Evolutionary conservation across 2,888 invertebrate genomes (phyloP), one percentile per base, ranked within the genome.

Genomic region (Meghimatium bilineatum): DNA sequence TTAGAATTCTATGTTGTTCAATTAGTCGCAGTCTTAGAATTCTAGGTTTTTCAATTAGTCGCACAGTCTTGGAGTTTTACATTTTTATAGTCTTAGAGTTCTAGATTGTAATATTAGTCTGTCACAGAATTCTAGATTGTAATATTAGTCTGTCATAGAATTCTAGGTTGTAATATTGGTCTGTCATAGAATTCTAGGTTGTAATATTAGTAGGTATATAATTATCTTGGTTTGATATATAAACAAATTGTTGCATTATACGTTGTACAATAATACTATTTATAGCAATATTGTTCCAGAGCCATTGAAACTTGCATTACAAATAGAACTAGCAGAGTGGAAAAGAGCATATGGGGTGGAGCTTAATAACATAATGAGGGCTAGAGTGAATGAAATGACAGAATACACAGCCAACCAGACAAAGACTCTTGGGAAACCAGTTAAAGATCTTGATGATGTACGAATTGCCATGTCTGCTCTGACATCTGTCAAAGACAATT

Each of bases 371-470:
- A 67, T 80, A 3, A 85, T 79, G 74, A 82, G 74, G 34, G 87
- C 89, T 5, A 92, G 94, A 84, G 94, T 94, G 93, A 91, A 94
- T 82, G 90, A 92, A 36, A 92, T 92, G 17, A 97, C 97, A 90
- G 97, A 97, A 0, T 96, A 97, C 38, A 97, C 98, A 94, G 97
- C 96, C 89, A 98, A 98, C 93, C 86, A 91, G 29, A 89, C 86
- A 91, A 95, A 97, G 74, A 97, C 97, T 93, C 94, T 99, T 81
- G 97, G 97, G 90, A 95, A 97, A 78, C 97, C 97, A 17, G 97
- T 98, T 87, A 95, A 97, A 76, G 98, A 98, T 93, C 95, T 99
- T 86, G 98, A 99, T 92, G 98, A 99, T 91, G 98, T 98, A 0
- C 95, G 98, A 82, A 95, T 97, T 91, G 96, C 98, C 72, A 98